Conservation (phyloP, 2,113 vertebrate genomes). For the Sylvietta virens region DNA sequence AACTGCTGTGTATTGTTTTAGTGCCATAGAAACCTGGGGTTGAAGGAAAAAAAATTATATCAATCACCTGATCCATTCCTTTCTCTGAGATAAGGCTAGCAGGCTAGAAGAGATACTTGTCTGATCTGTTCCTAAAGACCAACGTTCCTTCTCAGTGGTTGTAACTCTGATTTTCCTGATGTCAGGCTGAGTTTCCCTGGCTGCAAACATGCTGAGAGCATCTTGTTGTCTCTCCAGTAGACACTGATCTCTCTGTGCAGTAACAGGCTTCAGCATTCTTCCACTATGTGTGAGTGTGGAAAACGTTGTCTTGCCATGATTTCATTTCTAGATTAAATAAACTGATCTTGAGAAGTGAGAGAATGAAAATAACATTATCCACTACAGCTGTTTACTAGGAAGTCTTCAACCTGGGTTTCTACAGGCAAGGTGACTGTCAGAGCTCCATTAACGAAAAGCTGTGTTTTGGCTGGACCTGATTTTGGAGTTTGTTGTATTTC, state of each 20-base stretch:
- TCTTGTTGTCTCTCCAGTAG: not conserved
- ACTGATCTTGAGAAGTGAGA: not conserved
- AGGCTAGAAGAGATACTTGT: not conserved
- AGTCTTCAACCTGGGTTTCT: not conserved
- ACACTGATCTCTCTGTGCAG: not conserved
- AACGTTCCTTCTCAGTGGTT: not conserved
- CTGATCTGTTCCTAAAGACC: not conserved
- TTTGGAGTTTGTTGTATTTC: not conserved
- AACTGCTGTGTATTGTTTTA: not conserved
- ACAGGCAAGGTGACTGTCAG: not conserved
- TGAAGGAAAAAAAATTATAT: not conserved
- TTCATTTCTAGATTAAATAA: not conserved
- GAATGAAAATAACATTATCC: not conserved
- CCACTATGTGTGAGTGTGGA: rapidly evolving
- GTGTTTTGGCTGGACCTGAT: not conserved
- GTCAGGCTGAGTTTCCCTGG: not conserved
- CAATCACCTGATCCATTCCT: not conserved
- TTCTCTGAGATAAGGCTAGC: not conserved
- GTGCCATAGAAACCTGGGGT: not conserved
- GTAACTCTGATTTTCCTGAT: not conserved
- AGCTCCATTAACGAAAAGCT: not conserved
- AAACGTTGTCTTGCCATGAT: not conserved
- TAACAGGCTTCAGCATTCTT: not conserved
- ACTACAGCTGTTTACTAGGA: not conserved
- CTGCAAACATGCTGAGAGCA: not conserved